A percentile compares a stretch with the other conserved stretches of the same genome.
Conservation (phyloP, 2,113 vertebrate genomes). For the Felis chaus region DNA sequence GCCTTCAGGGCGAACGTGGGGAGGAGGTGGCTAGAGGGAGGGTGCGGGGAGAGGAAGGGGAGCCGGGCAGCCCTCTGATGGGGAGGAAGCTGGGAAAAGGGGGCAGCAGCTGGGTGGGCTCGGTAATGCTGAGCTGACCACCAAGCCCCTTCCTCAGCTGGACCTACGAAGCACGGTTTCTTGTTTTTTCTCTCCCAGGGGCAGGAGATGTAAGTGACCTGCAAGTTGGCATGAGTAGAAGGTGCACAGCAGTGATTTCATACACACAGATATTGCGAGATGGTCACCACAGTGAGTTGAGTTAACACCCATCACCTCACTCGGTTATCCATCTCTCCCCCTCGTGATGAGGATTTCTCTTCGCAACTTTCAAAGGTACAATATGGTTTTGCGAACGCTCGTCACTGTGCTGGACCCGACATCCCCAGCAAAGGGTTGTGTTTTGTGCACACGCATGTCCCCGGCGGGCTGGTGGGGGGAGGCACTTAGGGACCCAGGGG, state of each 20-base stretch:
- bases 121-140: neutral
- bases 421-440: neutral
- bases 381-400: neutral
- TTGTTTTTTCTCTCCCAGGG: rapidly evolving
- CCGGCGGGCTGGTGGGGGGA: neutral
- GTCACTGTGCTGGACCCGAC: neutral
- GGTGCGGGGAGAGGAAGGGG: neutral
- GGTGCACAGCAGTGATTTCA: rapidly evolving
- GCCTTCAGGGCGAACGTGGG: neutral
- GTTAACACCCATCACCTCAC: too few relatives aligned
- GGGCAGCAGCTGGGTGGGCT: rapidly evolving
- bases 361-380: neutral
- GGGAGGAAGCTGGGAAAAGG: neutral
- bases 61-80: neutral
- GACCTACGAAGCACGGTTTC: too few relatives aligned
- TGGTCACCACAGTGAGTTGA: too few relatives aligned
- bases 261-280: too few relatives aligned
- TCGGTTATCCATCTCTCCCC: neutral
- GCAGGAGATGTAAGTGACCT: neutral
- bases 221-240: too few relatives aligned
- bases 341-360: neutral
- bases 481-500: neutral
- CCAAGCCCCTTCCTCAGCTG: neutral
- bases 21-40: neutral
- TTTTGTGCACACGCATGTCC: neutral